Evolutionary conservation across 2,113 vertebrate genomes (phyloP), one percentile per base, ranked within the genome.

Genomic region (Tetrao urogallus): DNA sequence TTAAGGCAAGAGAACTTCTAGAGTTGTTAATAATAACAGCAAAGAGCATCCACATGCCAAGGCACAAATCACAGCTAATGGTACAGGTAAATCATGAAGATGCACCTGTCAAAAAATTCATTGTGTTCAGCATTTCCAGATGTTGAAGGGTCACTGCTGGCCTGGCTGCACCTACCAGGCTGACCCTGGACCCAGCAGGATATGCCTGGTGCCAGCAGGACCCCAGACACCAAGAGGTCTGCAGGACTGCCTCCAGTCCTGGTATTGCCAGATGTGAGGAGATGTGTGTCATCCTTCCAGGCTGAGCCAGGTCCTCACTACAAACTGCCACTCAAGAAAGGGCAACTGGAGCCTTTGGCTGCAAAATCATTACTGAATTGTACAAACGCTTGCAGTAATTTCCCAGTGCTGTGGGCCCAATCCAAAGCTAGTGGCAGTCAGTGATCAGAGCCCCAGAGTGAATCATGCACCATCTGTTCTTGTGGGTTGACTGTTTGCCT

Each of bases 381-480:
- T 40, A 83, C 45, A 64, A 71, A 28, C 13, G 86, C 79, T 79
- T 73, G 76, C 0, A 0, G 72, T 83, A 63, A 83, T 88, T 92
- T 93, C 88, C 86, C 38, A 38, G 67, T 34, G 73, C 90, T 28
- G 34, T 28, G 73, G 94, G 92, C 34, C 92, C 4, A 1, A 81
- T 86, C 50, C 92, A 83, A 87, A 71, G 76, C 13, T 58, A 63
- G 72, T 3, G 13, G 69, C 88, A 88, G 90, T 6, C 22, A 11
- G 75, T 2, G 67, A 74, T 82, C 54, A 50, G 86, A 91, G 76
- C 82, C 92, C 76, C 6, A 7, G 79, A 77, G 90, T 96, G 93
- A 95, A 94, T 94, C 93, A 96, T 24, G 57, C 90, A 65, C 94
- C 96, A 94, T 95, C 93, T 96, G 96, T 92, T 76, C 88, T 63